Conservation (phyloP, 2,797 vertebrate species). For the Erethizon dorsatum region DNA sequence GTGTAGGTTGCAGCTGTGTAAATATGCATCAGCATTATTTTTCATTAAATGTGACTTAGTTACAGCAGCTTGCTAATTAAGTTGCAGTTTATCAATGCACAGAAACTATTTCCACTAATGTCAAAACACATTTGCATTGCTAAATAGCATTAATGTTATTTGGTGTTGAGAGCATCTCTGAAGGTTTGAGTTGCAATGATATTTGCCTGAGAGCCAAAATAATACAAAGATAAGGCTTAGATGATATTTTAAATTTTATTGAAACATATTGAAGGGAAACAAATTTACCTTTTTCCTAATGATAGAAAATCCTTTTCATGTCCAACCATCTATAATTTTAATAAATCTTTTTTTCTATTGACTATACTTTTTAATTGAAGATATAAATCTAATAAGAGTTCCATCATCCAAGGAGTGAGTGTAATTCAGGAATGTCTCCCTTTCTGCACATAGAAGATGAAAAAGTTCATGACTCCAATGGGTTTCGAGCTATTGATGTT, state of each 20-base stretch:
- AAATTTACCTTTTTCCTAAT: slow-evolving; percentile 58
- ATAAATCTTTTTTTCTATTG: slow-evolving; percentile 33
- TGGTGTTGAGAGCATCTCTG: slow-evolving; percentile 71
- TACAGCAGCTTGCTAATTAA: slow-evolving; percentile 77
- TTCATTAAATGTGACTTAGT: slow-evolving; percentile 80
- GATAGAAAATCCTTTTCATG: slow-evolving; percentile 20
- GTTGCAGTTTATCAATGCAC: slow-evolving; percentile 60
- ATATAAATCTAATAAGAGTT: slow-evolving; percentile 28
- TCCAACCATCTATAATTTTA: slow-evolving; percentile 14
- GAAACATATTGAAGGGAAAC: slow-evolving; percentile 20
- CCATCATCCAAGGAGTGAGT: not conserved
- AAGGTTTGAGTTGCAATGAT: slow-evolving; percentile 63
- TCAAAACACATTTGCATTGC: slow-evolving; percentile 78
- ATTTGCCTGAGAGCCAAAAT: slow-evolving; percentile 68
- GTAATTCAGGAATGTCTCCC: slow-evolving; percentile 17
- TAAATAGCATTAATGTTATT: slow-evolving; percentile 69
- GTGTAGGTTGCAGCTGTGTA: slow-evolving; percentile 34
- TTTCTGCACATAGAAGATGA: not conserved
- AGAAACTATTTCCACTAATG: slow-evolving; percentile 70
- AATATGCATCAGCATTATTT: slow-evolving; percentile 71
- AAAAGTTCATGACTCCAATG: not conserved
- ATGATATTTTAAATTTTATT: slow-evolving; percentile 71
- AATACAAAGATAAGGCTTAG: slow-evolving; percentile 56
- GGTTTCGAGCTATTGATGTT: not conserved
- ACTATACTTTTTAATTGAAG: slow-evolving; percentile 45